Percentiles rank a stretch among this genome's conserved stretches.
Evolutionary conservation across 2,797 vertebrate genomes (phyloP).

Genomic region (Austrolebias charrua): DNA sequence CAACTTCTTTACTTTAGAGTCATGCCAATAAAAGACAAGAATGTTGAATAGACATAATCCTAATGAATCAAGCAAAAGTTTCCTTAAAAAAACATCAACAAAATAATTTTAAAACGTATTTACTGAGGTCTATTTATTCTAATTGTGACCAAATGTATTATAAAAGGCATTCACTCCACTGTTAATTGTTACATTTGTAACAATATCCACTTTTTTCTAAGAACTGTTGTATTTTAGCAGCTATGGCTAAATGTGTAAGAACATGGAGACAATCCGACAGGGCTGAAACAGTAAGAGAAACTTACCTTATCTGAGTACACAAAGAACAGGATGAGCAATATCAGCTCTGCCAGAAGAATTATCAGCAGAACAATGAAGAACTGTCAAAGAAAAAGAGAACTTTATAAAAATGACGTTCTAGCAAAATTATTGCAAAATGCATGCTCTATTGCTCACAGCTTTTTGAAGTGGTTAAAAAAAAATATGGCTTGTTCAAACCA

Average conservation of each 20-base stretch:
- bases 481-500: too few species aligned
- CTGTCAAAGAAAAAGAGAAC: conserved; percentile 74
- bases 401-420: conserved; percentile 22
- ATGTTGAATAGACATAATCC: too few species aligned
- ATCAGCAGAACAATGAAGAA: conserved; percentile 97
- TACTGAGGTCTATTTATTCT: too few species aligned
- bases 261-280: neutral
- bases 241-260: neutral
- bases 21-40: too few species aligned
- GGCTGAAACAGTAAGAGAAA: neutral
- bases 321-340: conserved; percentile 95
- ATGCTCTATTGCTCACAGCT: neutral
- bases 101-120: too few species aligned
- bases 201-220: too few species aligned
- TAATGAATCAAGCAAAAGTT: too few species aligned
- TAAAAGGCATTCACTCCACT: neutral
- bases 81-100: too few species aligned
- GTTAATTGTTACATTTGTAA: neutral
- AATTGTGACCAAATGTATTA: too few species aligned
- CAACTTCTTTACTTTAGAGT: neutral
- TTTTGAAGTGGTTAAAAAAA: too few species aligned
- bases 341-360: conserved; percentile 95
- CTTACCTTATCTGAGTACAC: conserved; percentile 98
- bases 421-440: conserved; percentile 1
- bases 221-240: neutral